Evolutionary conservation across 2,797 vertebrate species (phyloP).

Genomic region (Chaetophractus vellerosus): DNA sequence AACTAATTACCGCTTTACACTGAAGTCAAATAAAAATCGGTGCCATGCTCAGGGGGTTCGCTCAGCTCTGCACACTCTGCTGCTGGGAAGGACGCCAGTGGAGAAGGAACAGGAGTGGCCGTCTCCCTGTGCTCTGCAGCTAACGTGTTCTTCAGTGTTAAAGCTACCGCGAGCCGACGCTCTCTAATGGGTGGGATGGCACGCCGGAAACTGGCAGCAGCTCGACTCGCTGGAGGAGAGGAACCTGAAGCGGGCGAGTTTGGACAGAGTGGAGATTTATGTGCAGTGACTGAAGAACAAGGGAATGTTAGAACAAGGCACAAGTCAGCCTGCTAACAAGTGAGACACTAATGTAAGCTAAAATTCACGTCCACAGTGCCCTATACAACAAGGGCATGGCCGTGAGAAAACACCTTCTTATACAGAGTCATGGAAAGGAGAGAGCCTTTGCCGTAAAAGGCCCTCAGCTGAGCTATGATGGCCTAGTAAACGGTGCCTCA

Average conservation of each 20-base stretch:
- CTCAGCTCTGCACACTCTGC: not conserved
- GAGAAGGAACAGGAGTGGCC: not conserved
- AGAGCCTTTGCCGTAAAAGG: not conserved
- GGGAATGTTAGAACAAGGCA: not conserved
- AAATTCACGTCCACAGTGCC: not conserved
- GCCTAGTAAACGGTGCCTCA: not conserved
- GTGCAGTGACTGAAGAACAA: not conserved
- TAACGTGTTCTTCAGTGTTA: not conserved
- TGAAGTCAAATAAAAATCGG: slow-evolving; percentile 58
- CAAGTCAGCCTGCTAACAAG: not conserved
- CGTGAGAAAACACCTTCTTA: not conserved
- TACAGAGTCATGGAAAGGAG: not conserved
- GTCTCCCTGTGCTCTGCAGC: not conserved
- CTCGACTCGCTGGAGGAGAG: not conserved
- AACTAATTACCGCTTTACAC: slow-evolving; percentile 73
- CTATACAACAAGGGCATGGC: not conserved
- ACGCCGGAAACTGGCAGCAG: no score
- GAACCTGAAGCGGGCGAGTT: not conserved
- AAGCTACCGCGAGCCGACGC: not conserved
- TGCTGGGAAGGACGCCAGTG: not conserved
- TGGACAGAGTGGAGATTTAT: not conserved
- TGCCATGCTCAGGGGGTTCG: not conserved
- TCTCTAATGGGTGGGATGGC: not conserved
- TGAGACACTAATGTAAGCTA: not conserved
- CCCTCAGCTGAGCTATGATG: not conserved